These are phyloP conservation scores for Parthenolecanium corni DNA, from an alignment of 2,888 invertebrate species.

Conservation along the genomic window DNA sequence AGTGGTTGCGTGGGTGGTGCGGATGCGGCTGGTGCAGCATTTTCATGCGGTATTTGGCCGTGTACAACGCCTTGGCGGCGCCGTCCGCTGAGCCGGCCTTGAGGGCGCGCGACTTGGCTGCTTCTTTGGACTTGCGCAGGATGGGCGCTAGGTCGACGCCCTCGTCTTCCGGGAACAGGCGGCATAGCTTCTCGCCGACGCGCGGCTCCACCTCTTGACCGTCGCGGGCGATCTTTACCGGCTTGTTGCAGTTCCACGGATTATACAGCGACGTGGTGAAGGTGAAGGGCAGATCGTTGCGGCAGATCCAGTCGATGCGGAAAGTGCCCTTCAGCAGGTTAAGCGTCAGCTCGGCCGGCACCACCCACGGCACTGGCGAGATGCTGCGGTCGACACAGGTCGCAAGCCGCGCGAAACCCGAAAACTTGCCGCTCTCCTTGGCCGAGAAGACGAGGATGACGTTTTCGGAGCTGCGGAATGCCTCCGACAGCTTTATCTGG, in stretches of 20 bases:
- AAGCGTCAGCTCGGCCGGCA: conserved; percentile 80
- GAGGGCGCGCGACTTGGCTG: neutral
- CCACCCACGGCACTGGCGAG: conserved; percentile 79
- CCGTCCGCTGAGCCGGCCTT: neutral
- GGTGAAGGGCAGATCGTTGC: conserved; percentile 84
- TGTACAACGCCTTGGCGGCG: neutral
- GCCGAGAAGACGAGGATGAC: conserved; percentile 93
- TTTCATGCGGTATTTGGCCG: conserved; percentile 12
- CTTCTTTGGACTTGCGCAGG: conserved; percentile 68
- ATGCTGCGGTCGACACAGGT: conserved; percentile 83
- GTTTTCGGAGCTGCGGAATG: conserved; percentile 83
- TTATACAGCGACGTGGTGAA: conserved; percentile 88
- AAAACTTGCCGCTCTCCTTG: conserved; percentile 89
- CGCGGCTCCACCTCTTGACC: conserved; percentile 96
- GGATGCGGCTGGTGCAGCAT: neutral
- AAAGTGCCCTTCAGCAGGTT: conserved; percentile 92
- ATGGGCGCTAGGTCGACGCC: conserved; percentile 79
- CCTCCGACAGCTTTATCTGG: conserved; percentile 89
- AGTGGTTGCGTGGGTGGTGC: neutral
- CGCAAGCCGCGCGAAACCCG: conserved; percentile 79
- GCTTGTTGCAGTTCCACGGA: conserved; percentile 96
- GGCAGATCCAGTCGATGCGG: conserved; percentile 92
- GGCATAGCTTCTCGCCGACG: conserved; percentile 86
- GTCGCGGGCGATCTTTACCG: conserved; percentile 97
- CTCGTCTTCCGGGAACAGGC: conserved; percentile 86